A percentile compares a stretch with the other conserved stretches of the same genome.
Evolutionary conservation across 2,888 invertebrate genomes (phyloP).

Genomic region (Xestia ashworthii): DNA sequence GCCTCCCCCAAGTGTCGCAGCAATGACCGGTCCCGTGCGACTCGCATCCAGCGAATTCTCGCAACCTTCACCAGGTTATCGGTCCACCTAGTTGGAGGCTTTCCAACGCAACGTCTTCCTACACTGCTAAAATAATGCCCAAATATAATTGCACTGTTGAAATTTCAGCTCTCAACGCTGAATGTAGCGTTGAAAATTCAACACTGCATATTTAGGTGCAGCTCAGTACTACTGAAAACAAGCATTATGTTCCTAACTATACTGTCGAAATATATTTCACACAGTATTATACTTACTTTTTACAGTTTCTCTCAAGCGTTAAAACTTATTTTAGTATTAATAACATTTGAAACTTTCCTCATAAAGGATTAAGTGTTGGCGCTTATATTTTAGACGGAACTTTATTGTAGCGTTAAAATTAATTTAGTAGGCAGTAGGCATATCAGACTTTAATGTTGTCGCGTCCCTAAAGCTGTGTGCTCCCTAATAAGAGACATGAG

Average conservation of each 20-base stretch:
- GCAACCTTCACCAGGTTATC: too few relatives aligned
- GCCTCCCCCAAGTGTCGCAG: too few relatives aligned
- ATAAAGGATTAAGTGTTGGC: conserved; percentile 59
- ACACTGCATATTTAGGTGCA: not conserved
- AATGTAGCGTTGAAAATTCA: not conserved
- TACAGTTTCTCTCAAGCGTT: conserved; percentile 51
- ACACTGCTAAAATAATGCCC: not conserved
- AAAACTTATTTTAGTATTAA: conserved; percentile 62
- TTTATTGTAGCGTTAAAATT: conserved; percentile 57
- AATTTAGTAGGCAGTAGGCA: conserved; percentile 45
- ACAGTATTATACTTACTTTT: conserved; percentile 52
- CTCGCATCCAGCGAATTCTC: too few relatives aligned
- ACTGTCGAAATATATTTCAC: conserved; percentile 33
- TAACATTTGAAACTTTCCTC: conserved; percentile 58
- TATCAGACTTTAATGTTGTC: conserved; percentile 48
- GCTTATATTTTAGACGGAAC: conserved; percentile 53
- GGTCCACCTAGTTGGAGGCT: too few relatives aligned
- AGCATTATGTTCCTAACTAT: not conserved
- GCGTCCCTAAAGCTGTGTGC: conserved; percentile 4
- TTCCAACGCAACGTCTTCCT: too few relatives aligned
- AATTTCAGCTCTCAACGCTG: not conserved
- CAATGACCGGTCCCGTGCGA: too few relatives aligned
- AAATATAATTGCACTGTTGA: not conserved
- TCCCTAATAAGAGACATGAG: conserved; percentile 14
- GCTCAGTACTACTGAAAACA: not conserved